phyloP scores from a whole-genome alignment of 2,113 vertebrate species.

The Gulo gulo region DNA sequence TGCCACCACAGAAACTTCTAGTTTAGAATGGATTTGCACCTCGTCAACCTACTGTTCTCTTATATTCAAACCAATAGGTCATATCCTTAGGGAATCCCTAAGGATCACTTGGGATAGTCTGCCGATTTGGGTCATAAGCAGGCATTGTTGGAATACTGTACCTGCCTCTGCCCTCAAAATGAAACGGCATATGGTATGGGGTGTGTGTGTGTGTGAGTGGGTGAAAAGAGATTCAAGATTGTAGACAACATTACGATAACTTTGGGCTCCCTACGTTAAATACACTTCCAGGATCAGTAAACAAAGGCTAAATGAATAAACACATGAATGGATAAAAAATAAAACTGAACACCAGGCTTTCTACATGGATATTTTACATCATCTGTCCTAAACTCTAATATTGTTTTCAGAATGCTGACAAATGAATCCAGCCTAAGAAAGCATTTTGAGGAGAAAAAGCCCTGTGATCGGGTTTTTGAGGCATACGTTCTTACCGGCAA shows the following conservation, averaged over 20 bases:
- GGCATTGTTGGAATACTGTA: not conserved
- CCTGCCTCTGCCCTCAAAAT: not conserved
- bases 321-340: not conserved
- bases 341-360: not conserved
- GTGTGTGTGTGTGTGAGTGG: not conserved
- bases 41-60: not conserved
- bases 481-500: not conserved
- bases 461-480: not conserved
- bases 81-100: not conserved
- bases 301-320: not conserved
- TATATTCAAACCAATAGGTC: not conserved
- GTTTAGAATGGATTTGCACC: not conserved
- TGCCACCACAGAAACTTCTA: not conserved
- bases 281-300: not conserved
- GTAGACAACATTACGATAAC: not conserved
- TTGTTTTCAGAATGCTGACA: not conserved
- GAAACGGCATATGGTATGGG: not conserved
- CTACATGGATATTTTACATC: not conserved
- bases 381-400: not conserved
- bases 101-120: not conserved
- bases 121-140: not conserved
- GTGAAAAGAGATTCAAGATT: not conserved
- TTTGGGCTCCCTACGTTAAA: not conserved
- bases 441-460: not conserved
- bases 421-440: not conserved